Evolutionary conservation across 2,113 vertebrate species (phyloP).

Genomic region (Lipophrys pholis): DNA sequence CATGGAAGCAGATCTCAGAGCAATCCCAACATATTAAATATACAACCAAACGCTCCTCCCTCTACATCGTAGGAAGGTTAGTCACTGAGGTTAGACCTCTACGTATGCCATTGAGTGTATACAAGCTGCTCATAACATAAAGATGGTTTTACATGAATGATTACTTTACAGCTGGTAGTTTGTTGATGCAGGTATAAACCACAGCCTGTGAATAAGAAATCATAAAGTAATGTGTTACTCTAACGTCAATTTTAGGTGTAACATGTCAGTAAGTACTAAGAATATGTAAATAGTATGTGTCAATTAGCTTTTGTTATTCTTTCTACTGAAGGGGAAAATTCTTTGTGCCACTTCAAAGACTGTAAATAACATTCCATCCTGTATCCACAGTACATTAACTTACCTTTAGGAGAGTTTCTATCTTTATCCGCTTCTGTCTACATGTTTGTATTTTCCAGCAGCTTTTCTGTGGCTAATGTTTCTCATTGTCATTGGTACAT

Average conservation of each 20-base stretch:
- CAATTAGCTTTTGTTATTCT: too few species aligned
- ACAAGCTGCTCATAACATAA: conserved; percentile 42
- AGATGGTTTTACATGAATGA: conserved; percentile 10
- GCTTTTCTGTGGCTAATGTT: too few species aligned
- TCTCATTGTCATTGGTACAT: too few species aligned
- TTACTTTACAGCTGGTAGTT: conserved; percentile 16
- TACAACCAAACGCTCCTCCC: not conserved
- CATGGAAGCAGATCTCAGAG: conserved; percentile 2
- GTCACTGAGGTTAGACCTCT: conserved; percentile 11
- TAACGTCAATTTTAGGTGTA: not conserved
- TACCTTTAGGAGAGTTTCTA: too few species aligned
- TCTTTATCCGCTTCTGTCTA: too few species aligned
- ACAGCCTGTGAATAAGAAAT: not conserved
- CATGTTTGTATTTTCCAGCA: too few species aligned
- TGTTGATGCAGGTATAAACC: conserved; percentile 9
- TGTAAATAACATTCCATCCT: too few species aligned
- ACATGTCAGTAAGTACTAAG: too few species aligned
- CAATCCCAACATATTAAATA: not conserved
- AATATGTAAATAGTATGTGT: too few species aligned
- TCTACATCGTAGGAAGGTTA: conserved; percentile 54
- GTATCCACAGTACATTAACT: too few species aligned
- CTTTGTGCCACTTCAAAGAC: too few species aligned
- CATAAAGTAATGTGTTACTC: not conserved
- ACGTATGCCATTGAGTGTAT: conserved; percentile 13
- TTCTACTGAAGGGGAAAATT: too few species aligned